Conservation (phyloP, 2,113 vertebrate genomes). For the Lepidothrix coronata region DNA sequence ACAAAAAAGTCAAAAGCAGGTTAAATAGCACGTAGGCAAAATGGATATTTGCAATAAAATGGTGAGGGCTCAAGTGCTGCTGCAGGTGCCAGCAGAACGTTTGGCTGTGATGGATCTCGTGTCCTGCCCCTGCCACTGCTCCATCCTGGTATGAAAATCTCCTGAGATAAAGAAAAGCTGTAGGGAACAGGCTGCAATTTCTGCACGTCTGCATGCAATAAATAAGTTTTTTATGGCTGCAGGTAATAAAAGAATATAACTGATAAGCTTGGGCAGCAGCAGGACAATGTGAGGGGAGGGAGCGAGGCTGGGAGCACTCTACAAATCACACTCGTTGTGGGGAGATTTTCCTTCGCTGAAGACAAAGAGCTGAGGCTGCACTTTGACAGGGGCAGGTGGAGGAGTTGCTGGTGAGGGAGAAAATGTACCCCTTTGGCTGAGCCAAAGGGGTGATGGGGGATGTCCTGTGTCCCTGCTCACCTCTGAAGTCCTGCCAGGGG, state of each 20-base stretch:
- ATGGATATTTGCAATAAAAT: not conserved
- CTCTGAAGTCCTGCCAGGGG: fast-evolving
- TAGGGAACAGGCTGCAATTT: not conserved
- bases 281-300: fast-evolving
- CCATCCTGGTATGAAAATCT: not conserved
- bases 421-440: not conserved
- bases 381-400: not conserved
- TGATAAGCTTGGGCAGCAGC: not conserved
- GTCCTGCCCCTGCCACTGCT: not conserved
- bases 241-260: not conserved
- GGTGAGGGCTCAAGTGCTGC: not conserved
- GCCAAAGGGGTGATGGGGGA: not conserved
- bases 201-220: not conserved
- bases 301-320: fast-evolving
- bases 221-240: not conserved
- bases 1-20: not conserved
- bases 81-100: not conserved
- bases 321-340: fast-evolving
- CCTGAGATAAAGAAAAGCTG: not conserved
- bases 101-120: not conserved
- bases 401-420: not conserved
- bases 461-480: not conserved
- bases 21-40: not conserved
- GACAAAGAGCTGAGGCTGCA: not conserved
- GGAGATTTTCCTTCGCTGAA: not conserved